phyloP scores from a whole-genome alignment of 2,888 invertebrate species.

The Orchestes rusci region DNA sequence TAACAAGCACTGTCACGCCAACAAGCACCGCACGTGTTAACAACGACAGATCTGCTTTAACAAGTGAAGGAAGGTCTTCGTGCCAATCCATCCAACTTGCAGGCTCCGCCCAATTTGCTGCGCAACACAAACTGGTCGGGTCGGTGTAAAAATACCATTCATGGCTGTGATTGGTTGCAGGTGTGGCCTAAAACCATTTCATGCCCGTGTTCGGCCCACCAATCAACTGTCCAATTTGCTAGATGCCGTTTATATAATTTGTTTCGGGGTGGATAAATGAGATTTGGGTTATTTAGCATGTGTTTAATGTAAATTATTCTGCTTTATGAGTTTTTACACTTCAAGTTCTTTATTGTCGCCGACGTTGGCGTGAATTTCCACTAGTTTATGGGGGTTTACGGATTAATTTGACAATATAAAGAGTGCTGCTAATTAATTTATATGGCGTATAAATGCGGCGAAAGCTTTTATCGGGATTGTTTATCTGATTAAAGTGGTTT shows the following conservation, averaged over 20 bases:
- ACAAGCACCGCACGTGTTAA: slow-evolving; percentile 36
- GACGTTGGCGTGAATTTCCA: slow-evolving; percentile 35
- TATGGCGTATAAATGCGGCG: slow-evolving; percentile 11
- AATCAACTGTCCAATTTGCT: slow-evolving; percentile 40
- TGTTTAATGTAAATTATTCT: slow-evolving; percentile 44
- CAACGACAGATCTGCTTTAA: slow-evolving; percentile 42
- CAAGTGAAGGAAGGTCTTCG: slow-evolving; percentile 39
- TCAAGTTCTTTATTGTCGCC: slow-evolving; percentile 32
- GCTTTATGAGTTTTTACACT: slow-evolving; percentile 38
- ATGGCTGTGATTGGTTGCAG: slow-evolving; percentile 31
- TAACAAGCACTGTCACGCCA: too few species aligned
- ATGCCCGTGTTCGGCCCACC: slow-evolving; percentile 33
- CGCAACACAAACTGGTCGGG: slow-evolving; percentile 27
- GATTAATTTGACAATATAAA: slow-evolving; percentile 18
- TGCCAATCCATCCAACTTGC: slow-evolving; percentile 35
- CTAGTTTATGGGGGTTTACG: slow-evolving; percentile 33
- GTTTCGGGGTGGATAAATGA: slow-evolving; percentile 43
- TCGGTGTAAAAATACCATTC: slow-evolving; percentile 34
- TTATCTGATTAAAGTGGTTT: too few species aligned
- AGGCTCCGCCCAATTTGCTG: slow-evolving; percentile 32
- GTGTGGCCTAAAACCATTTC: slow-evolving; percentile 27
- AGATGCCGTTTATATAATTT: slow-evolving; percentile 40
- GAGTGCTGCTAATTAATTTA: slow-evolving; percentile 22
- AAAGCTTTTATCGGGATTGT: slow-evolving; percentile 1
- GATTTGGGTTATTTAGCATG: slow-evolving; percentile 44